These are phyloP conservation scores for Thermophis baileyi DNA, from an alignment of 2,113 vertebrate species.

Conservation along the genomic window DNA sequence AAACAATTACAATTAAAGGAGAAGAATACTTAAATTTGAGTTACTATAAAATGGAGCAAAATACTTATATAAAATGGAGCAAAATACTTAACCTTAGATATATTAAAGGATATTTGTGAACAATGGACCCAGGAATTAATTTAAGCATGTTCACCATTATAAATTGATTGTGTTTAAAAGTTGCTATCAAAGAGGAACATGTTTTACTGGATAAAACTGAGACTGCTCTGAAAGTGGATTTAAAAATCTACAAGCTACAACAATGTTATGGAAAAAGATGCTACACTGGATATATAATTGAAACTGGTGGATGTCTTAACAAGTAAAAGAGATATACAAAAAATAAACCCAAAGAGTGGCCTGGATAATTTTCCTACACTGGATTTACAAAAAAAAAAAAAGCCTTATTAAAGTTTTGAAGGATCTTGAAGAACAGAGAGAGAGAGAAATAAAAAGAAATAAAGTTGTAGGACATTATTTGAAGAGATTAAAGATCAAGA, in stretches of 20 bases:
- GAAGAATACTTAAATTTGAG: background rate
- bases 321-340: background rate
- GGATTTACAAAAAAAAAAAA: background rate
- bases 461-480: background rate
- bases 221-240: background rate
- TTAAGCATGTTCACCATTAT: background rate
- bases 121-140: background rate
- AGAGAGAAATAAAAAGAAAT: background rate
- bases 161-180: background rate
- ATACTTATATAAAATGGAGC: background rate
- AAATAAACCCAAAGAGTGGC: background rate
- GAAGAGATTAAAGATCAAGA: background rate
- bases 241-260: background rate
- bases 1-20: background rate
- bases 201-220: background rate
- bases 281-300: background rate
- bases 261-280: background rate
- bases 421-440: background rate
- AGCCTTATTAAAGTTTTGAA: background rate
- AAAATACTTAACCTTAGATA: no score
- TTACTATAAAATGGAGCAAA: background rate
- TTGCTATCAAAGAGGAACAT: background rate
- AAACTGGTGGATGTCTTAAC: background rate
- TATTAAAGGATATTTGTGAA: background rate
- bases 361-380: background rate